Evolutionary conservation across 2,888 invertebrate genomes (phyloP).

Genomic region (Drosophila pseudotakahashii): DNA sequence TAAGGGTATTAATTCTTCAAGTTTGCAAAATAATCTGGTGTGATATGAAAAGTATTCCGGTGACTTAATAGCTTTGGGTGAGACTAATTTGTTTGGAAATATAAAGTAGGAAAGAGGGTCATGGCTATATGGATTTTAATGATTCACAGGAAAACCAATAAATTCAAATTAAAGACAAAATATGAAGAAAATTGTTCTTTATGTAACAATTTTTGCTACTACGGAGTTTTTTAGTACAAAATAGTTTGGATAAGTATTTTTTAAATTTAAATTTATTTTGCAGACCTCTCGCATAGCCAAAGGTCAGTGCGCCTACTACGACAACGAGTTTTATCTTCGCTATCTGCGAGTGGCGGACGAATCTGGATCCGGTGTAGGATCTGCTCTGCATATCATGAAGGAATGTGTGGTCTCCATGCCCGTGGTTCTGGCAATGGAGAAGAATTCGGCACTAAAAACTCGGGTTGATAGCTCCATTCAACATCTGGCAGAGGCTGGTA

Average conservation of each 20-base stretch:
- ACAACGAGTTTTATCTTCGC: slow-evolving; percentile 89
- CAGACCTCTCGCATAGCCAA: slow-evolving; percentile 87
- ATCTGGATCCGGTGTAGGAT: slow-evolving; percentile 76
- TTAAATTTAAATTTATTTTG: background rate
- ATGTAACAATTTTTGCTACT: too few relatives aligned
- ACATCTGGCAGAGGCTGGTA: slow-evolving; percentile 89
- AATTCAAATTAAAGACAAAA: too few relatives aligned
- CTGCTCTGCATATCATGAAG: slow-evolving; percentile 90
- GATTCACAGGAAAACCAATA: too few relatives aligned
- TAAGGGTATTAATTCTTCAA: slow-evolving; percentile 14
- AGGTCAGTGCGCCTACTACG: slow-evolving; percentile 92
- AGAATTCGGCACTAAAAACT: slow-evolving; percentile 91
- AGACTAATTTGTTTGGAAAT: background rate
- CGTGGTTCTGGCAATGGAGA: slow-evolving; percentile 91
- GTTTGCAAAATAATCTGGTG: slow-evolving; percentile 9
- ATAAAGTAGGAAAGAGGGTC: background rate
- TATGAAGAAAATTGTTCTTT: too few relatives aligned
- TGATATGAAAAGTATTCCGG: slow-evolving; percentile 14
- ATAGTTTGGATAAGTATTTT: too few relatives aligned
- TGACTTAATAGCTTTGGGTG: background rate
- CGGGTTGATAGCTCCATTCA: slow-evolving; percentile 88
- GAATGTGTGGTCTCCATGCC: slow-evolving; percentile 93
- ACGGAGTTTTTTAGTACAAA: too few relatives aligned
- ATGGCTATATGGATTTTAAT: background rate
- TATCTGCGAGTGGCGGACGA: slow-evolving; percentile 86